phyloP scores from a whole-genome alignment of 2,797 vertebrate species.

The Halcyon leucocephala region DNA sequence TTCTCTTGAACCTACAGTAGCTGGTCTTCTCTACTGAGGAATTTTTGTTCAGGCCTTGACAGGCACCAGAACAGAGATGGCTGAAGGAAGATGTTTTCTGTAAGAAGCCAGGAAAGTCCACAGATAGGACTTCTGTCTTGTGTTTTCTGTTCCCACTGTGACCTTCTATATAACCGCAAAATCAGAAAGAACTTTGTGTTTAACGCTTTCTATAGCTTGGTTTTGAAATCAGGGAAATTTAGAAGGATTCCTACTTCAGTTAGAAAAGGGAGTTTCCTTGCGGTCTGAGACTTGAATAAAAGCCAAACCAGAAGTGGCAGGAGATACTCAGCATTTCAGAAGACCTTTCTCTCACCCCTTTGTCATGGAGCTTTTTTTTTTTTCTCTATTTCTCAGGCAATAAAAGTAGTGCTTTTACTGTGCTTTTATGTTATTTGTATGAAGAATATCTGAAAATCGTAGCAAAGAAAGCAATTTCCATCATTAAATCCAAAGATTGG shows the following conservation, averaged over 20 bases:
- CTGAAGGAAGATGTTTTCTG: neutral
- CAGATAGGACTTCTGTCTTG: neutral
- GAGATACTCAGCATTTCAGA: neutral
- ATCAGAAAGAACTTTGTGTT: neutral
- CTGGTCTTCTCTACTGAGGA: neutral
- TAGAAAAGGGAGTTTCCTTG: neutral
- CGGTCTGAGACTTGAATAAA: neutral
- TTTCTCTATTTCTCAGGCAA: neutral
- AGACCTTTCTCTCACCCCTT: neutral
- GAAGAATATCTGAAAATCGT: neutral
- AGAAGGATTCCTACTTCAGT: neutral
- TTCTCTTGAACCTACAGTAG: neutral
- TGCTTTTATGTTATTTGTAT: neutral
- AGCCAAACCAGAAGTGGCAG: neutral
- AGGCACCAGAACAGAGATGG: neutral
- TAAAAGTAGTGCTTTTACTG: neutral
- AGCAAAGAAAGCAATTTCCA: neutral
- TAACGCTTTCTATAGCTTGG: neutral
- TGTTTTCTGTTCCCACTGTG: neutral
- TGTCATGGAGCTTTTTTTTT: neutral
- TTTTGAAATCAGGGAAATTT: neutral
- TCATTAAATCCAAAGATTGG: neutral
- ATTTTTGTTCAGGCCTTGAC: neutral
- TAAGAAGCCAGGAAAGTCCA: neutral
- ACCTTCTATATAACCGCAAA: neutral